These are phyloP conservation scores for Stenichneumon culpator DNA, from an alignment of 2,888 invertebrate genomes.

Conservation along the genomic window DNA sequence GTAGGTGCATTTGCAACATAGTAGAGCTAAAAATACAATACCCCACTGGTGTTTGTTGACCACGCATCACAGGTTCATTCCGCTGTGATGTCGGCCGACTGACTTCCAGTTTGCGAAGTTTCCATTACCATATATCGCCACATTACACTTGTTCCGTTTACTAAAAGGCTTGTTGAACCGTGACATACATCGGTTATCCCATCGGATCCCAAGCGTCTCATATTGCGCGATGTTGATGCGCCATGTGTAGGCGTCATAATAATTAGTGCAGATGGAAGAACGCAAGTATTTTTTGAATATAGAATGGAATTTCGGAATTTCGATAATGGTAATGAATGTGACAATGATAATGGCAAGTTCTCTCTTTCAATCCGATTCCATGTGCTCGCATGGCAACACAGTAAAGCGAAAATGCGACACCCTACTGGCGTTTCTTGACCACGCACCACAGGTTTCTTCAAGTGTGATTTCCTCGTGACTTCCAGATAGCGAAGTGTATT, in stretches of 20 bases:
- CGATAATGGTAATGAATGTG: too few species aligned
- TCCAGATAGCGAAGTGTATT: neutral
- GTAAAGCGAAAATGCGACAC: neutral
- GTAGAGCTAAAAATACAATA: neutral
- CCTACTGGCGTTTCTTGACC: constrained; percentile 5
- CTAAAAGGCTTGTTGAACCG: neutral
- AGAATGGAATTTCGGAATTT: too few species aligned
- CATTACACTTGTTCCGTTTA: neutral
- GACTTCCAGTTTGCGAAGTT: constrained; percentile 6
- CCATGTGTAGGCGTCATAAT: too few species aligned
- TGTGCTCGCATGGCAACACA: too few species aligned
- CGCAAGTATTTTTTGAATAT: too few species aligned
- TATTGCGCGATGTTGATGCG: too few species aligned
- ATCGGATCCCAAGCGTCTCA: neutral
- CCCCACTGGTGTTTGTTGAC: constrained; percentile 11
- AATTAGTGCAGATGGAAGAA: too few species aligned
- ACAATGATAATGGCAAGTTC: too few species aligned
- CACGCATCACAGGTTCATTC: constrained; percentile 25
- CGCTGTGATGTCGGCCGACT: constrained; percentile 27
- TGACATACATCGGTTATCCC: neutral
- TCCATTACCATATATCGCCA: neutral
- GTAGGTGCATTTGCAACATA: neutral
- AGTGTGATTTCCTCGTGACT: constrained; percentile 36
- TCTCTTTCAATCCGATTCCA: too few species aligned
- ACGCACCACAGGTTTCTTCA: constrained; percentile 20